Evolutionary conservation across 2,888 invertebrate genomes (phyloP).

Genomic region (Drosophila setosimentum): DNA sequence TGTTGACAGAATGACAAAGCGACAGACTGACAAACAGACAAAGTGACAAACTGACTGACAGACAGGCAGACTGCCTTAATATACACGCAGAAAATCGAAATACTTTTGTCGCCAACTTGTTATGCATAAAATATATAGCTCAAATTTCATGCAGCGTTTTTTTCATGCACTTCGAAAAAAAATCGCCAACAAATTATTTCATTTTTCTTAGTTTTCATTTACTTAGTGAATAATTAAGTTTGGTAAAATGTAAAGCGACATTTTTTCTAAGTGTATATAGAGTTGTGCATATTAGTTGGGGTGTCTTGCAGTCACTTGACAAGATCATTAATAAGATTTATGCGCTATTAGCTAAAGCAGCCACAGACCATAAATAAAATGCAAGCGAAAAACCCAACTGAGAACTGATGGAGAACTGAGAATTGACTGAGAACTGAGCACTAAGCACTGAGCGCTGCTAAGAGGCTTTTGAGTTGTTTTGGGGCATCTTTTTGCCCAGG

Average conservation of each 20-base stretch:
- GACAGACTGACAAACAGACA: constrained; percentile 11
- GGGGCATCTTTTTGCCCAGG: not conserved
- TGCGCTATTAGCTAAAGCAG: constrained; percentile 82
- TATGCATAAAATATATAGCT: not conserved
- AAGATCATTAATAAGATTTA: constrained; percentile 84
- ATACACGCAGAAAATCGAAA: constrained; percentile 1
- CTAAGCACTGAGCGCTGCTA: not conserved
- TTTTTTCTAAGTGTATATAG: not conserved
- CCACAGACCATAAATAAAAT: constrained; percentile 79
- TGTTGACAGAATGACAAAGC: constrained; percentile 16
- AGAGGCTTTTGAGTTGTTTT: not conserved
- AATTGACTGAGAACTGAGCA: not conserved
- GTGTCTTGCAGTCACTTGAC: constrained; percentile 75
- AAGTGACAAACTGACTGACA: constrained; percentile 15
- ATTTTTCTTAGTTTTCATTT: not conserved
- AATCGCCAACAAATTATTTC: not conserved
- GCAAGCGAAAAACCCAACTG: constrained; percentile 35
- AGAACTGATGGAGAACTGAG: constrained; percentile 2
- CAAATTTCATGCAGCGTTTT: not conserved
- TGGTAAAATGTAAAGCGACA: not conserved
- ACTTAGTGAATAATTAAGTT: not conserved
- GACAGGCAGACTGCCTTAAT: not conserved
- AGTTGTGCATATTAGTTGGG: constrained; percentile 24
- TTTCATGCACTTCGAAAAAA: not conserved
- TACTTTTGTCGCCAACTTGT: not conserved